Percentiles rank a stretch among this genome's conserved stretches.
These are phyloP conservation scores for Corythornis leucogaster DNA, from an alignment of 2,797 vertebrate genomes.

Conservation along the genomic window DNA sequence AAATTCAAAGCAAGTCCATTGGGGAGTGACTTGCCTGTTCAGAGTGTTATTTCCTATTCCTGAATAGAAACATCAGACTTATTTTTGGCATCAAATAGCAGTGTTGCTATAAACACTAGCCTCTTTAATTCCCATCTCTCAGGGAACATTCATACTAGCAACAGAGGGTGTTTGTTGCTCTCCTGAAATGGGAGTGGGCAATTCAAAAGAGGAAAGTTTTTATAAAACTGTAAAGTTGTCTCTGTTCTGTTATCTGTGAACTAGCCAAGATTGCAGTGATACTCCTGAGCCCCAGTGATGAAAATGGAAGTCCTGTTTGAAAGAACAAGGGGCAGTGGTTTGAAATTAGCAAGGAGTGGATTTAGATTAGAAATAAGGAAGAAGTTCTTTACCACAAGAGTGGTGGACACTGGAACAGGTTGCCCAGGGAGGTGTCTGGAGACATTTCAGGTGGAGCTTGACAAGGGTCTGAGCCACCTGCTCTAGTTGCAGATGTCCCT, in stretches of 20 bases:
- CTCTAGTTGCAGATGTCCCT: too few species aligned
- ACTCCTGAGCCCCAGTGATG: not conserved
- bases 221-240: not conserved
- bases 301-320: not conserved
- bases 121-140: constrained; percentile 35
- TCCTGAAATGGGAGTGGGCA: not conserved
- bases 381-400: too few species aligned
- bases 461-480: too few species aligned
- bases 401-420: too few species aligned
- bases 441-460: too few species aligned
- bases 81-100: constrained; percentile 50
- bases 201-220: not conserved
- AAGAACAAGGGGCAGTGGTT: too few species aligned
- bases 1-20: constrained; percentile 49
- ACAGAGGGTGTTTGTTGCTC: not conserved
- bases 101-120: not conserved
- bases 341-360: too few species aligned
- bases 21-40: constrained; percentile 22
- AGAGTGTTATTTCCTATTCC: constrained; percentile 44
- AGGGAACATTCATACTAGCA: not conserved
- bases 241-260: not conserved
- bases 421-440: too few species aligned
- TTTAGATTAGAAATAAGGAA: too few species aligned
- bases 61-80: constrained; percentile 42
- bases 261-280: not conserved